Evolutionary conservation across 2,888 invertebrate genomes (phyloP).

Genomic region (Rhamnusium bicolor): DNA sequence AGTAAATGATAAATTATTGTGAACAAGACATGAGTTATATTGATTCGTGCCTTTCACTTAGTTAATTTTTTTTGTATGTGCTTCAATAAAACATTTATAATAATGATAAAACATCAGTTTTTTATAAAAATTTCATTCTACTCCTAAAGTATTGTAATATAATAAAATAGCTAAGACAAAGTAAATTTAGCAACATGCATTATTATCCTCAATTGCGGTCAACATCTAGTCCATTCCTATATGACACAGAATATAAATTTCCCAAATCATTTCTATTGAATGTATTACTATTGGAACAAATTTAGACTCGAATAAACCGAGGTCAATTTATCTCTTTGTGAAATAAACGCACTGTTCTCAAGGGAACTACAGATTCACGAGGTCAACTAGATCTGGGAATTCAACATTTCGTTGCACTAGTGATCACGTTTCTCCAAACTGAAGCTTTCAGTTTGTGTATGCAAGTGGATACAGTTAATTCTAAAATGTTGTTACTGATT

Average conservation of each 20-base stretch:
- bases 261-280: constrained; percentile 26
- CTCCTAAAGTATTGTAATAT: not conserved
- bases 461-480: not conserved
- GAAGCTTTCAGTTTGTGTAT: not conserved
- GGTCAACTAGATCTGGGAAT: constrained; percentile 45
- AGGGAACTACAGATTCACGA: constrained; percentile 39
- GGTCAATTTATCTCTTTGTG: constrained; percentile 49
- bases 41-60: too few relatives aligned
- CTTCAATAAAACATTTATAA: too few relatives aligned
- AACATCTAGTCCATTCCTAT: not conserved
- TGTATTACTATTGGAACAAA: constrained; percentile 18
- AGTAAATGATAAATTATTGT: too few relatives aligned
- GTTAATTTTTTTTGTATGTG: too few relatives aligned
- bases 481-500: not conserved
- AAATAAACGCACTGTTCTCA: constrained; percentile 40
- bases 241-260: constrained; percentile 25
- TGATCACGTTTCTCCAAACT: not conserved
- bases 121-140: too few relatives aligned
- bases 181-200: not conserved
- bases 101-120: too few relatives aligned
- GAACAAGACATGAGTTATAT: too few relatives aligned
- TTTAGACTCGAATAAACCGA: constrained; percentile 38
- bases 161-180: not conserved
- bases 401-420: constrained; percentile 23
- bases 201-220: not conserved